Base-by-base conservation (phyloP, 1,140 invertebrate species). In the Sitophilus oryzae region DNA sequence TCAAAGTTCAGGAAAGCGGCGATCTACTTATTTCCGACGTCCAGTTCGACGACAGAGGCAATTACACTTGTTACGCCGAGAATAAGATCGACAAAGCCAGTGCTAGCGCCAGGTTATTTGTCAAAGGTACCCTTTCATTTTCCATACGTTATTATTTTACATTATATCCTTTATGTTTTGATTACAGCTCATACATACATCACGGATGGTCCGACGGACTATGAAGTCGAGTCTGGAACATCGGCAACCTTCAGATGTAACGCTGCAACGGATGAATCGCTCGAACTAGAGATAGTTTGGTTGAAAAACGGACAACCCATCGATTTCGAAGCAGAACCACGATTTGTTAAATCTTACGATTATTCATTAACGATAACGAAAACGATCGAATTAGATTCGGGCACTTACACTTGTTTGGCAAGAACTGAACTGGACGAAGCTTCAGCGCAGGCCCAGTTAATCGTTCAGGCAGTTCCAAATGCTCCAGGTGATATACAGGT, bases 391-490 rank as follows among this genome's bases (percentile, higher is more conserved):
- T 73, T 95, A 45, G 93, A 98, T 74, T 96, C 96, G 8, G 95
- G 94, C 10, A 82, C 82, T 40, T 98, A 98, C 66, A 97, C 94
- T 0, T 99, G 96, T 74, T 82, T 95, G n/a, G 96, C 95, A 1
- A 79, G 77, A 36, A 98, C 96, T 1, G 82, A 86, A 3, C 75
- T 98, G 15, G 96, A 98, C 70, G 80, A 88, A 61, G 85, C 86
- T 1, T 79, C 78, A 4, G 89, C 91, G 0, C 79, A 83, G 59
- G 94, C 96, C 5, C 91, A 89, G 44, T 77, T 99, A 1, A 93
- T 83, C 51, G 95, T 99, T 3, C 93, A 97, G 79, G 86, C 84
- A 75, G 88, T 91, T 14, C 96, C 96, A 5, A 96, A 98, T 73
- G 74, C 89, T 2, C 96, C 96, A 0, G 73, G 35, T 63, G 73